Evolutionary conservation across 2,113 vertebrate genomes (phyloP).

Genomic region (Solea senegalensis): DNA sequence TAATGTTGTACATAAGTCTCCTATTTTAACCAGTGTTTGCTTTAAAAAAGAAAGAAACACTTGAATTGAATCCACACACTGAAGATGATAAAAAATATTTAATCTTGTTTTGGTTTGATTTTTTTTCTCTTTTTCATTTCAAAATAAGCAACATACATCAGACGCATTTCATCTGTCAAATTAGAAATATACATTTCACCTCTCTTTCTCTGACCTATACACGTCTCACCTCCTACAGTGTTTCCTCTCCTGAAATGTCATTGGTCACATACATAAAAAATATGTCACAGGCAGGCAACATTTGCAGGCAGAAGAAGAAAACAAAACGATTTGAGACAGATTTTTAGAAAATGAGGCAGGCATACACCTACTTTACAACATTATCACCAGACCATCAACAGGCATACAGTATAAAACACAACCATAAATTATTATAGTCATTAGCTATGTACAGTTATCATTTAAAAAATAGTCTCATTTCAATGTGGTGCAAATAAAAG

Average conservation of each 20-base stretch:
- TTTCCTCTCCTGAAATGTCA: conserved; percentile 33
- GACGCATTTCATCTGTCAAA: conserved; percentile 66
- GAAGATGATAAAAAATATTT: conserved; percentile 82
- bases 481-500: conserved; percentile 77
- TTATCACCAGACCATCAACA: conserved; percentile 71
- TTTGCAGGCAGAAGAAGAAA: conserved; percentile 59
- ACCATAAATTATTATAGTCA: conserved; percentile 64
- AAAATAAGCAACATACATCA: conserved; percentile 75
- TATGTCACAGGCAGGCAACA: conserved; percentile 76
- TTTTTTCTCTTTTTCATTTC: conserved; percentile 34
- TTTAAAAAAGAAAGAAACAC: background rate
- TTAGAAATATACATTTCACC: conserved; percentile 48
- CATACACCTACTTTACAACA: conserved; percentile 73
- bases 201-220: conserved; percentile 31
- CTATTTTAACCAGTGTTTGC: background rate
- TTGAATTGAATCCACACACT: conserved; percentile 32
- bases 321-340: conserved; percentile 17
- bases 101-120: conserved; percentile 54
- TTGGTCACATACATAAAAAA: conserved; percentile 61
- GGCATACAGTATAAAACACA: conserved; percentile 79
- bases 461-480: conserved; percentile 74
- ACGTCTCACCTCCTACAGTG: conserved; percentile 14
- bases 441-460: conserved; percentile 70
- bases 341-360: conserved; percentile 70
- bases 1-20: too few relatives aligned